phyloP scores from a whole-genome alignment of 2,113 vertebrate genomes.

The Clinocottus analis region DNA sequence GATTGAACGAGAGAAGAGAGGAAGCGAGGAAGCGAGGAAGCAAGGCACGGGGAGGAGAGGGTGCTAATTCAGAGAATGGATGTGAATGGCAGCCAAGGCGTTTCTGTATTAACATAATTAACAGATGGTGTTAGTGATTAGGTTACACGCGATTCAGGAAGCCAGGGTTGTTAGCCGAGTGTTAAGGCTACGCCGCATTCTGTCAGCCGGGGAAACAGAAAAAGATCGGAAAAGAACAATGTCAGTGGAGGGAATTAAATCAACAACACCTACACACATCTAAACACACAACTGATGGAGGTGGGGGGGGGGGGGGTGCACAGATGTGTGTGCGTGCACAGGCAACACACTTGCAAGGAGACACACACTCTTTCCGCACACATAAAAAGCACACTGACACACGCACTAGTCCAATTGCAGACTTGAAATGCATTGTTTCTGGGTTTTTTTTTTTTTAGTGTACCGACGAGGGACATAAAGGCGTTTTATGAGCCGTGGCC shows the following conservation, averaged over 20 bases:
- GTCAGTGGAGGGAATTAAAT: conserved; percentile 73
- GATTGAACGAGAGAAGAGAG: conserved; percentile 62
- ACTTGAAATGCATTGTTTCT: conserved; percentile 76
- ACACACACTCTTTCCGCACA: conserved; percentile 40
- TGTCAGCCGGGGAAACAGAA: conserved; percentile 66
- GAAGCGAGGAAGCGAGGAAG: no score
- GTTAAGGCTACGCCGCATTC: conserved; percentile 71
- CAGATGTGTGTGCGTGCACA: conserved; percentile 36
- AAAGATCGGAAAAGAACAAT: conserved; percentile 74
- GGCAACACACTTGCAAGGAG: conserved; percentile 8
- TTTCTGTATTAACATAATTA: conserved; percentile 85
- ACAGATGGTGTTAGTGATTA: conserved; percentile 85
- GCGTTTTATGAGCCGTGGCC: conserved; percentile 78
- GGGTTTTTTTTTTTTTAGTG: conserved; percentile 58
- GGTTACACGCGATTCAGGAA: conserved; percentile 81
- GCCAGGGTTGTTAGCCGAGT: conserved; percentile 77
- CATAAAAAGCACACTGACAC: conserved; percentile 61
- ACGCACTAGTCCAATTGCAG: conserved; percentile 62
- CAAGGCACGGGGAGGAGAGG: conserved; percentile 37
- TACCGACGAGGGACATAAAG: conserved; percentile 71
- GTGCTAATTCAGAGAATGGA: conserved; percentile 75
- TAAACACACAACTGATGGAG: conserved; percentile 55
- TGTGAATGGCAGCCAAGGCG: conserved; percentile 77
- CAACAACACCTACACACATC: conserved; percentile 73
- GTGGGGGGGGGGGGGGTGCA: conserved; percentile 33